Evolutionary conservation across 2,797 vertebrate species (phyloP).

Genomic region (Psittacula derbiana): DNA sequence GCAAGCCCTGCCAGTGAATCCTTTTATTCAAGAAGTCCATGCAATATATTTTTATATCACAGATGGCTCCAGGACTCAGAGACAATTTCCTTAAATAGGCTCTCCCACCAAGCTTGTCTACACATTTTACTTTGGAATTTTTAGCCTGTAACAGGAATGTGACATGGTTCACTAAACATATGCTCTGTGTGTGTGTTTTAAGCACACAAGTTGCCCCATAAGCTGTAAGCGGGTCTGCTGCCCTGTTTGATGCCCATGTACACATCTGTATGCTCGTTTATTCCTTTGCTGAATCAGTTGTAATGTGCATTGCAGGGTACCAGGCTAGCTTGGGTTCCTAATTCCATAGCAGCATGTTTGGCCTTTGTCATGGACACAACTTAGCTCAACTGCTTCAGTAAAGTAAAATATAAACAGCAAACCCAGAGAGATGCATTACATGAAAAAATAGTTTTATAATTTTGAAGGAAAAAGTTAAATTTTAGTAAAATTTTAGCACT

Average conservation of each 20-base stretch:
- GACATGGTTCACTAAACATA: slow-evolving; percentile 45
- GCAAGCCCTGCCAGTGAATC: slow-evolving; percentile 59
- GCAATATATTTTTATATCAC: slow-evolving; percentile 53
- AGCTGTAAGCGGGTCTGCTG: neutral
- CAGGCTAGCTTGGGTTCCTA: neutral
- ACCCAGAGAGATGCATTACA: neutral
- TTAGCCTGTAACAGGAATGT: slow-evolving; percentile 51
- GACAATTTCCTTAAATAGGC: slow-evolving; percentile 64
- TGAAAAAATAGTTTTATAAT: neutral
- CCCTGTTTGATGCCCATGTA: neutral
- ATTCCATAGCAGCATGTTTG: neutral
- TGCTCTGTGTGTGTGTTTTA: accelerated
- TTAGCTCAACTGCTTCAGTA: neutral
- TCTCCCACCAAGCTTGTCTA: slow-evolving; percentile 42
- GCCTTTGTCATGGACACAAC: neutral
- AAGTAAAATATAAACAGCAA: neutral
- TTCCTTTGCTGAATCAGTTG: neutral
- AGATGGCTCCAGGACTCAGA: slow-evolving; percentile 51
- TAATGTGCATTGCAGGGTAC: neutral
- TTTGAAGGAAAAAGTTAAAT: neutral
- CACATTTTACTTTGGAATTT: slow-evolving; percentile 53
- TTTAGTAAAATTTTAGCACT: neutral
- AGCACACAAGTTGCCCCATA: neutral
- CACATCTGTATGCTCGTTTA: neutral
- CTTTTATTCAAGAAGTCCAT: slow-evolving; percentile 32